Conservation (phyloP, 2,113 vertebrate species). For the Atherinomorus stipes region DNA sequence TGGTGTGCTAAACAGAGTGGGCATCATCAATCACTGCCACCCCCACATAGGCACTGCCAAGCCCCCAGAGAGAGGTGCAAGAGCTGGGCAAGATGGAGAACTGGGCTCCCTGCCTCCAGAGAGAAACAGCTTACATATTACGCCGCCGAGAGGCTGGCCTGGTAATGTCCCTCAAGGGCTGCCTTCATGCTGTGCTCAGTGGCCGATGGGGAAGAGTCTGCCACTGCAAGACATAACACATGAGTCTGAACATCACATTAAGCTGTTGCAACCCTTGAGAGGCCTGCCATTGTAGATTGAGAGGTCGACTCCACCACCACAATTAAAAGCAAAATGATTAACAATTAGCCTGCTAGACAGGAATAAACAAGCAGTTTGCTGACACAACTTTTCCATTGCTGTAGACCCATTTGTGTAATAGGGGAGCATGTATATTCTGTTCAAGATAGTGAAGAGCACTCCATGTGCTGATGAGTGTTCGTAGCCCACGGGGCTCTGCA, state of each 20-base stretch:
- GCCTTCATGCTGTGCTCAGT: slow-evolving; percentile 73
- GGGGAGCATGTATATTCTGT: slow-evolving; percentile 59
- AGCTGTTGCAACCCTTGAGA: slow-evolving; percentile 62
- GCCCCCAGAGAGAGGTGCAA: slow-evolving; percentile 68
- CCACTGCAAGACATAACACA: slow-evolving; percentile 59
- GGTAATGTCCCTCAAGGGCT: slow-evolving; percentile 73
- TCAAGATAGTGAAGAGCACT: slow-evolving; percentile 77
- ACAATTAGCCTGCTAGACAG: slow-evolving; percentile 68
- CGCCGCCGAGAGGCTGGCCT: slow-evolving; percentile 65
- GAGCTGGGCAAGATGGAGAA: slow-evolving; percentile 67
- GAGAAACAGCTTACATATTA: slow-evolving; percentile 71
- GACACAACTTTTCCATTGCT: slow-evolving; percentile 57
- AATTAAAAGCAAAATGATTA: slow-evolving; percentile 77
- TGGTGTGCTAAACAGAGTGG: slow-evolving; percentile 76
- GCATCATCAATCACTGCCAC: slow-evolving; percentile 78
- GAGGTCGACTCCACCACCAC: slow-evolving; percentile 62
- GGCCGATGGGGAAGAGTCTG: slow-evolving; percentile 56
- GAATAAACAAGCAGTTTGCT: slow-evolving; percentile 64
- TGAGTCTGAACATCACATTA: slow-evolving; percentile 75
- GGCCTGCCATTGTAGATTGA: slow-evolving; percentile 67
- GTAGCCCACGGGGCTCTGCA: slow-evolving; percentile 77
- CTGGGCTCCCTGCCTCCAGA: slow-evolving; percentile 65
- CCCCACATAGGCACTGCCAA: slow-evolving; percentile 76
- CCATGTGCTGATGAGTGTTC: slow-evolving; percentile 77
- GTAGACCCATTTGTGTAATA: slow-evolving; percentile 59